A percentile compares a stretch with the other conserved stretches of the same genome.
Conservation (phyloP, 2,797 vertebrate genomes). For the Neostethus bicornis region DNA sequence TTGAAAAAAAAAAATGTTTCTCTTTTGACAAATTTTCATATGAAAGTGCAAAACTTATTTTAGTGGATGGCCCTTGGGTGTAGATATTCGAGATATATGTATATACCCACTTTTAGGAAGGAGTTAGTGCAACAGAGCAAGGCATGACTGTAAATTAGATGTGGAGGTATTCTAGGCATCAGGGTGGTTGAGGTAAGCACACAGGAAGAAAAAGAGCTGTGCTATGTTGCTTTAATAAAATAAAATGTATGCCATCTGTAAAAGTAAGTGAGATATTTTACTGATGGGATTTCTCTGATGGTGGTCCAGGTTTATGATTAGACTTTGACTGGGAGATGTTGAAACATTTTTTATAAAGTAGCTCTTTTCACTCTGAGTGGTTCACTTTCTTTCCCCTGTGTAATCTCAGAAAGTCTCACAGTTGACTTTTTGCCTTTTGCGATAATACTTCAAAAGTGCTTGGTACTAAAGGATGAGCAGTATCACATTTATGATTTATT, state of each 20-base stretch:
- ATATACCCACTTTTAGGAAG: constrained; percentile 62
- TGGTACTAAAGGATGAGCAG: background rate
- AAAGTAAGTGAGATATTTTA: constrained; percentile 15
- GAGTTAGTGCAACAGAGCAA: constrained; percentile 48
- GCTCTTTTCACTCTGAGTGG: constrained; percentile 3
- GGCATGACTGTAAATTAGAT: constrained; percentile 54
- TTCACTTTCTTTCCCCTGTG: constrained; percentile 19
- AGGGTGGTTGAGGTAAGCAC: constrained; percentile 8
- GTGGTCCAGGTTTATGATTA: constrained; percentile 4
- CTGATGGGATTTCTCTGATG: constrained; percentile 23
- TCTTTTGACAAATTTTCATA: constrained; percentile 72
- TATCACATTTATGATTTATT: background rate
- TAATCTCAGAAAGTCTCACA: background rate
- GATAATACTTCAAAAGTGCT: background rate
- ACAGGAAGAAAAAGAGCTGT: constrained; percentile 3
- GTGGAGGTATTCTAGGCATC: constrained; percentile 51
- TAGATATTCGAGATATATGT: constrained; percentile 77
- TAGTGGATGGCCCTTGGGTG: constrained; percentile 65
- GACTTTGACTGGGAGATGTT: constrained; percentile 6
- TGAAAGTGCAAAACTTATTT: constrained; percentile 76
- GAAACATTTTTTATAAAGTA: background rate
- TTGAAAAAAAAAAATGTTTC: constrained; percentile 50
- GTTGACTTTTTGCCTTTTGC: background rate
- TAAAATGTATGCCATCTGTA: constrained; percentile 36
- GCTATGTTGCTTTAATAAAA: constrained; percentile 35